These are phyloP conservation scores for Falcaria lacertinaria DNA, from an alignment of 2,888 invertebrate species.

Conservation along the genomic window DNA sequence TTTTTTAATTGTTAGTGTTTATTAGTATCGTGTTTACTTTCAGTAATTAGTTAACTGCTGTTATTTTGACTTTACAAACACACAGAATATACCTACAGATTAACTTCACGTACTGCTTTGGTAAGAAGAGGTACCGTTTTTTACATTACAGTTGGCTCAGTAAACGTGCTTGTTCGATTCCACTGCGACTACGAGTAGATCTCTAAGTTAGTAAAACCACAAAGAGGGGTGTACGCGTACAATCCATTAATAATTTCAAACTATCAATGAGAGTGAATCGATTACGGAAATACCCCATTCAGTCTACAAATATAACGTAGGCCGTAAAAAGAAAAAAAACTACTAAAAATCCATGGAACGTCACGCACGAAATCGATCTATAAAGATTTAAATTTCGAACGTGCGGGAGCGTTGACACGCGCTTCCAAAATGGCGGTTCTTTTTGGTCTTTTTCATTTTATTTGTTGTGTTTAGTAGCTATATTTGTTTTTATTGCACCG, in stretches of 20 bases:
- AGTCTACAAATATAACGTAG: slow-evolving; percentile 32
- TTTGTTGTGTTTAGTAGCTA: slow-evolving; percentile 62
- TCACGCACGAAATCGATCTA: slow-evolving; percentile 77
- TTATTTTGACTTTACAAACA: too few relatives aligned
- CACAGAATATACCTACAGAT: too few relatives aligned
- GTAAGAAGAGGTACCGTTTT: too few relatives aligned
- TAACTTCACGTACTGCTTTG: too few relatives aligned
- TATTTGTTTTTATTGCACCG: slow-evolving; percentile 74
- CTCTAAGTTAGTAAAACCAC: too few relatives aligned
- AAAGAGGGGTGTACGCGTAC: too few relatives aligned
- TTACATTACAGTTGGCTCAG: too few relatives aligned
- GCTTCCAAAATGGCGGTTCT: slow-evolving; percentile 41
- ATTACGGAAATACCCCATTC: not conserved
- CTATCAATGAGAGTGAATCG: not conserved
- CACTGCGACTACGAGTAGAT: too few relatives aligned
- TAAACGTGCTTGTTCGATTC: too few relatives aligned
- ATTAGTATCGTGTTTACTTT: too few relatives aligned
- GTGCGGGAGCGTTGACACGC: slow-evolving; percentile 47
- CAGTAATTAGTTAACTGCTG: too few relatives aligned
- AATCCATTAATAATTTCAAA: not conserved
- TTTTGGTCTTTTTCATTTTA: slow-evolving; percentile 54
- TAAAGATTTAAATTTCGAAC: slow-evolving; percentile 62
- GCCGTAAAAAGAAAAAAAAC: slow-evolving; percentile 34
- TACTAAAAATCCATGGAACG: slow-evolving; percentile 34
- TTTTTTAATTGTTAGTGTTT: too few relatives aligned